Evolutionary conservation across 2,113 vertebrate genomes (phyloP), one percentile per base, ranked within the genome.

Genomic region (Aspiorhynchus laticeps): DNA sequence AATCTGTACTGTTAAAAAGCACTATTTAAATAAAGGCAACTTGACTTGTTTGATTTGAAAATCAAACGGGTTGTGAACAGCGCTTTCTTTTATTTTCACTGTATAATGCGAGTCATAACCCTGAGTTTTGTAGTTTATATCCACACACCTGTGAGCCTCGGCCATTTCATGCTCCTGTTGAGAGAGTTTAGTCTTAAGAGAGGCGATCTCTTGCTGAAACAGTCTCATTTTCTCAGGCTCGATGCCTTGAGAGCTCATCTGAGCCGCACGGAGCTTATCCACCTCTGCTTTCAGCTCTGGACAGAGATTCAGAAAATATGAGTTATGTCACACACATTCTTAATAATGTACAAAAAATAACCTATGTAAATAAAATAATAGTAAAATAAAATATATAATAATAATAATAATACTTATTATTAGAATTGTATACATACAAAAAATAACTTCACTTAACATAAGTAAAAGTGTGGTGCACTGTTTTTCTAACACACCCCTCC

Each of bases 241-340:
- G 8, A 96, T 85, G 59, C 96, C 96, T 80, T 92, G 92, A 53
- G 92, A 90, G 31, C 92, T 98, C 91, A 93, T 96, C 91, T 97
- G 98, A 80, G 96, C 96, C 0, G 97, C 94, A 86, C 94, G 96
- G 85, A 99, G 93, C 90, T 97, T 99, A 90, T 98, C 97, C 89
- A 99, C 98, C 94, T 99, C 98, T 67, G 96, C 96, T 93, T 98
- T 99, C 90, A 99, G 79, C 87, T 99, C 98, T 99, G 73, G 43
- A 87, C 71, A 91, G 53, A 21, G 90, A 89, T 17, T 74, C 33
- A 89, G 1, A 63, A 86, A 65, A 11, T 59, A 76, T 85, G 2
- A 84, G 11, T 26, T n/a, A 53, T 38, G 36, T 36, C 36, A 78
- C 7, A 31, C 14, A 67, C 74, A 77, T 48, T 48, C 74, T 15